phyloP scores from a whole-genome alignment of 2,113 vertebrate genomes.

The Morone saxatilis region DNA sequence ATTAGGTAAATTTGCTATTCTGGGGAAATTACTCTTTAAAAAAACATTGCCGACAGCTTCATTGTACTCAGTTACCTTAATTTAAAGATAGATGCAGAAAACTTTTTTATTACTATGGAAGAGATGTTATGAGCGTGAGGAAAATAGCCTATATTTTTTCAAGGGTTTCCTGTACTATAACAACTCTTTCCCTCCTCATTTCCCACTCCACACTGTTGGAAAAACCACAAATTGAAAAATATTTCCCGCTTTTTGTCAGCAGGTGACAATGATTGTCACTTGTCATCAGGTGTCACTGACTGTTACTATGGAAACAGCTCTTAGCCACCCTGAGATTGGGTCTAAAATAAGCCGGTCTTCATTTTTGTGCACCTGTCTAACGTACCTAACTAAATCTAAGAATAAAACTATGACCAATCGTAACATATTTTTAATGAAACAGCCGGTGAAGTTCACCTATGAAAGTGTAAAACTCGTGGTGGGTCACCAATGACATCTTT shows the following conservation, averaged over 20 bases:
- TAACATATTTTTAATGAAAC: conserved; percentile 13
- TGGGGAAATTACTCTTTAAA: not conserved
- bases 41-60: not conserved
- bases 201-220: not conserved
- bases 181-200: not conserved
- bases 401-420: not conserved
- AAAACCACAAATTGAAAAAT: not conserved
- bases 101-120: not conserved
- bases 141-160: not conserved
- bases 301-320: conserved; percentile 29
- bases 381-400: not conserved
- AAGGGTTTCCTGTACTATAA: conserved; percentile 1
- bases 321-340: not conserved
- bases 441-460: conserved; percentile 19
- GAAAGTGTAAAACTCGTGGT: not conserved
- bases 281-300: conserved; percentile 7
- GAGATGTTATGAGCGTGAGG: not conserved
- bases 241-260: not conserved
- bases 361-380: not conserved
- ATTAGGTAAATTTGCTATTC: not conserved
- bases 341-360: not conserved
- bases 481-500: conserved; percentile 12
- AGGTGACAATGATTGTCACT: conserved; percentile 31
- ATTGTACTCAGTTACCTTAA: not conserved
- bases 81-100: not conserved